Conservation (phyloP, 2,113 vertebrate genomes). For the Acinonyx jubatus region DNA sequence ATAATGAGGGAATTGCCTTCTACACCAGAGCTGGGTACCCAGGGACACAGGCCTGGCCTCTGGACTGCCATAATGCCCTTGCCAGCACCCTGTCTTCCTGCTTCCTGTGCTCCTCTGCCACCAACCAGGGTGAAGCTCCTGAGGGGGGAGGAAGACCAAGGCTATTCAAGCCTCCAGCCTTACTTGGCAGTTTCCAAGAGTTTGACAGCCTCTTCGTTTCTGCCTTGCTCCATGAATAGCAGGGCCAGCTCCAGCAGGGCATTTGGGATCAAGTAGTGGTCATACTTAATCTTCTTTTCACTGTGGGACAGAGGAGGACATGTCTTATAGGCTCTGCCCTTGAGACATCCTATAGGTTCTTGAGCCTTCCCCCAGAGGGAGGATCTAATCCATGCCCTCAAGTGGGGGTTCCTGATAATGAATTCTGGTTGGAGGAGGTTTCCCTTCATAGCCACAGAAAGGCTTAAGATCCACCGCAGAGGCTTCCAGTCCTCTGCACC, state of each 20-base stretch:
- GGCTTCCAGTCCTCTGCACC: not conserved
- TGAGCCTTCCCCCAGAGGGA: not conserved
- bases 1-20: not conserved
- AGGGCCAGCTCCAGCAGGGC: constrained; percentile 94
- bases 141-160: not conserved
- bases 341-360: not conserved
- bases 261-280: constrained; percentile 97
- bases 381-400: not conserved
- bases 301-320: constrained; percentile 82
- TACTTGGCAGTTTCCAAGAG: constrained; percentile 95
- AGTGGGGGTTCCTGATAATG: not conserved
- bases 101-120: not conserved
- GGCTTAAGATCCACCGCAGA: not conserved
- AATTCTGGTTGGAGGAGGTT: not conserved
- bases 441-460: not conserved
- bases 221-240: constrained; percentile 93
- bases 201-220: constrained; percentile 92
- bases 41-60: not conserved
- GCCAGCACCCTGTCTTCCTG: not conserved
- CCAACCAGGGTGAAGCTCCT: not conserved
- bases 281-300: constrained; percentile 96
- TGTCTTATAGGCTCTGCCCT: not conserved
- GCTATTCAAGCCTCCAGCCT: constrained; percentile 78
- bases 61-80: not conserved
- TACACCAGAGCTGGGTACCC: not conserved